Evolutionary conservation across 2,888 invertebrate species (phyloP), one percentile per base, ranked within the genome.

Genomic region (Pemphredon lugubris): DNA sequence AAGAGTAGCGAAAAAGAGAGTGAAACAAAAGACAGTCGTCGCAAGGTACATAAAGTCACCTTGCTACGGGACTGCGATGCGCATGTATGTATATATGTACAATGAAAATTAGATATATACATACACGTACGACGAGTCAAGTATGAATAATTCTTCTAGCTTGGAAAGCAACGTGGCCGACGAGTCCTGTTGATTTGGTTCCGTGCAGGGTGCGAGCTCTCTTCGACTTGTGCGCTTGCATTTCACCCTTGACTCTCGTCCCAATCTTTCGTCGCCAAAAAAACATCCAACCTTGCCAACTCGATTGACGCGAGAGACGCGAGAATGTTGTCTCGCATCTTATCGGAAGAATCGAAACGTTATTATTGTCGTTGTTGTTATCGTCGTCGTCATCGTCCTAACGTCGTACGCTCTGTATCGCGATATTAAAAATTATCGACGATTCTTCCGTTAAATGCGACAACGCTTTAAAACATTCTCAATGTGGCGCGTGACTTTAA

Each of bases 161-260:
- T 75, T 78, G 75, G 73, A 75, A 78, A 74, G 70, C 75, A 79
- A 79, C 79, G 78, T 78, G 72, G 80, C 75, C 77, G 77, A 83
- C 82, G 83, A 86, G 87, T 88, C 85, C 84, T 85, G 87, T 89
- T 89, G 89, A 89, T 89, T 89, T 89, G 89, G 89, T 89, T 89
- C 87, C 89, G 89, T 89, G 84, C 89, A 89, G 89, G 89, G 88
- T 88, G 83, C 83, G 85, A 87, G 83, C 83, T 85, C 81, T 84
- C 79, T 81, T 83, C 82, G 77, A 80, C 73, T 70, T 77, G 70
- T 79, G 71, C 74, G 73, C 73, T 77, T 77, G 73, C 74, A 73
- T 71, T 61, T 67, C 74, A 71, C 66, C 70, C 71, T 70, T 74
- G 67, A 68, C 64, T 75, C 66, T 60, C 59, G 66, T 45, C 37